These are phyloP conservation scores for Tetropium fuscum DNA, from an alignment of 2,888 invertebrate genomes.

Conservation along the genomic window DNA sequence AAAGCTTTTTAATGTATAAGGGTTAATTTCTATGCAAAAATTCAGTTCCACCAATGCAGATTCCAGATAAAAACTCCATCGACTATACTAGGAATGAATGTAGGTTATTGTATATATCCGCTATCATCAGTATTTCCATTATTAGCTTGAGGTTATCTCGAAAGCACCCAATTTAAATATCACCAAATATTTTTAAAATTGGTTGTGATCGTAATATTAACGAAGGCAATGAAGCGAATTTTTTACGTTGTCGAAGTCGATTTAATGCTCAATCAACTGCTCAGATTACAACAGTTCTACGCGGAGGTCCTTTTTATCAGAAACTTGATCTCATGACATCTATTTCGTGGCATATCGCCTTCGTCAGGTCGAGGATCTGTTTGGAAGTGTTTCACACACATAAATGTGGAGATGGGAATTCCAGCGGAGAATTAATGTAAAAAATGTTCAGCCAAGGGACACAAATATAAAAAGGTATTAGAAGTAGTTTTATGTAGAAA, in stretches of 20 bases:
- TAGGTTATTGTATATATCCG: too few species aligned
- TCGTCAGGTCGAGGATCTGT: conserved; percentile 3
- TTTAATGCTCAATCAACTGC: conserved; percentile 51
- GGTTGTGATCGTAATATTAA: conserved; percentile 31
- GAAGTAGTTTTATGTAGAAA: too few species aligned
- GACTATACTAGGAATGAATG: too few species aligned
- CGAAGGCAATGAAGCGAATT: conserved; percentile 45
- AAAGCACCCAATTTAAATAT: background rate
- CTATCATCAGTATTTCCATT: too few species aligned
- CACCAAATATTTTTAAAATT: background rate
- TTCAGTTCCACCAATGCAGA: too few species aligned
- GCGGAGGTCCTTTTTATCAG: conserved; percentile 48
- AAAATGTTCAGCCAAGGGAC: background rate
- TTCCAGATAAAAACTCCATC: too few species aligned
- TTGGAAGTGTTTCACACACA: conserved; percentile 11
- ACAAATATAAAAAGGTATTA: conserved; percentile 6
- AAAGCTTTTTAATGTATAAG: too few species aligned
- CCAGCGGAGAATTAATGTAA: conserved; percentile 1
- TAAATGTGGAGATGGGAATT: background rate
- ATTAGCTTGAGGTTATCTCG: too few species aligned
- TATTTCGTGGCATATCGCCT: conserved; percentile 12
- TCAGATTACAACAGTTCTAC: conserved; percentile 50
- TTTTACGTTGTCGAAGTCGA: conserved; percentile 44
- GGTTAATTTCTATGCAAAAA: too few species aligned
- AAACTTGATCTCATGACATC: conserved; percentile 39